These are phyloP conservation scores for Epizoanthus fatuus DNA, from an alignment of 92 coral and sea anemone genomes.

Conservation along the genomic window DNA sequence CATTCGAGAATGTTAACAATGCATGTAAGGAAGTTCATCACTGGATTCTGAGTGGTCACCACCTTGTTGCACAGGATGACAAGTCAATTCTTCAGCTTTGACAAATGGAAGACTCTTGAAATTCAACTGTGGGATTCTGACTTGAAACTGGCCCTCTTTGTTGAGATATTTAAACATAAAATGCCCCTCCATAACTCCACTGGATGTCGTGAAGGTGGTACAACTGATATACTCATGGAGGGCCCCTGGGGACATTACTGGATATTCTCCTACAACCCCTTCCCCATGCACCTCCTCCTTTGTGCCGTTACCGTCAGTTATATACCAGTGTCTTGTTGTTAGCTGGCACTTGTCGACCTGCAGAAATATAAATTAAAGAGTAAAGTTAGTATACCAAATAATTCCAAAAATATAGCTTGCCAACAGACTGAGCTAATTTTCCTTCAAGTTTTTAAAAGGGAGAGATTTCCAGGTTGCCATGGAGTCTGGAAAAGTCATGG, in stretches of 20 bases:
- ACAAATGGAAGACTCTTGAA: conserved; percentile 88
- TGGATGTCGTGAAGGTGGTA: conserved; percentile 93
- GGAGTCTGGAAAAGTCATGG: no score
- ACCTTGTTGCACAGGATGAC: no score
- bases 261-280: conserved; percentile 94
- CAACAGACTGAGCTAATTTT: no score
- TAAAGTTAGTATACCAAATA: neutral
- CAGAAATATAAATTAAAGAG: neutral
- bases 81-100: conserved; percentile 62
- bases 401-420: no score
- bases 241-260: conserved; percentile 92
- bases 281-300: conserved; percentile 95
- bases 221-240: conserved; percentile 96
- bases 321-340: conserved; percentile 97
- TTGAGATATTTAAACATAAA: conserved; percentile 80
- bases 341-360: conserved; percentile 85
- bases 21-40: no score
- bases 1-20: no score
- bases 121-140: conserved; percentile 80
- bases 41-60: no score
- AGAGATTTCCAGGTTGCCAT: no score
- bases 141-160: conserved; percentile 75
- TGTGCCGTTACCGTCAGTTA: conserved; percentile 86
- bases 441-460: no score
- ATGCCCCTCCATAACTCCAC: conserved; percentile 95